These are phyloP conservation scores for Pycnomerus fuliginosus DNA, from an alignment of 2,888 invertebrate species.

Conservation along the genomic window DNA sequence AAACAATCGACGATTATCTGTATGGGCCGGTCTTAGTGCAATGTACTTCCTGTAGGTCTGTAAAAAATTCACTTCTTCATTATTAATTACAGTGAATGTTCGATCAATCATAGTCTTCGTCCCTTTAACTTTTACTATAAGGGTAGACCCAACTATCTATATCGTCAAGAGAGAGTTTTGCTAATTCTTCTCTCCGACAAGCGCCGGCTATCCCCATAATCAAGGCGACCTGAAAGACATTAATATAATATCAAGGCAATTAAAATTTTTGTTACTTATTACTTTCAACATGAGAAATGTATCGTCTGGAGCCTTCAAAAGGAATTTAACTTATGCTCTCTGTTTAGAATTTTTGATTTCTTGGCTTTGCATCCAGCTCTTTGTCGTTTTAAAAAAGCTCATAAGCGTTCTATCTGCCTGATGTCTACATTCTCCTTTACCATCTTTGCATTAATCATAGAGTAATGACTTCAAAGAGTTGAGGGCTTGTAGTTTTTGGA, in stretches of 20 bases:
- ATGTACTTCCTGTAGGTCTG: slow-evolving; percentile 7
- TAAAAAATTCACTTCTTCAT: neutral
- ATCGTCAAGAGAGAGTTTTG: slow-evolving; percentile 8
- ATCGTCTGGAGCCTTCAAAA: neutral
- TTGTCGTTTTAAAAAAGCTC: no score
- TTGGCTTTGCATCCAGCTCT: no score
- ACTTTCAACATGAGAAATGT: slow-evolving; percentile 6
- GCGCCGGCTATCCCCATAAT: slow-evolving; percentile 2
- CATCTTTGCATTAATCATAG: no score
- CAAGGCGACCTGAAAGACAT: neutral
- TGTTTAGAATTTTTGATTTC: no score
- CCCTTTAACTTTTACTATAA: slow-evolving; percentile 3
- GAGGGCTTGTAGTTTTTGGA: no score
- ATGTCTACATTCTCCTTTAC: no score
- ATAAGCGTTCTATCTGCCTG: no score
- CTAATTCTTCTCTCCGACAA: slow-evolving; percentile 2
- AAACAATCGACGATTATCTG: slow-evolving; percentile 3
- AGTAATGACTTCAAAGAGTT: no score
- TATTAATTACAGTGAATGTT: slow-evolving; percentile 5
- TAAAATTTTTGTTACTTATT: no score
- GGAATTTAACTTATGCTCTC: no score
- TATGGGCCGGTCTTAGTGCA: slow-evolving; percentile 1
- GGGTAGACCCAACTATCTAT: slow-evolving; percentile 7
- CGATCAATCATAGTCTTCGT: slow-evolving; percentile 4
- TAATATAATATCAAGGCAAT: neutral